These are phyloP conservation scores for Helostoma temminkii DNA, from an alignment of 2,797 vertebrate genomes.

Conservation along the genomic window DNA sequence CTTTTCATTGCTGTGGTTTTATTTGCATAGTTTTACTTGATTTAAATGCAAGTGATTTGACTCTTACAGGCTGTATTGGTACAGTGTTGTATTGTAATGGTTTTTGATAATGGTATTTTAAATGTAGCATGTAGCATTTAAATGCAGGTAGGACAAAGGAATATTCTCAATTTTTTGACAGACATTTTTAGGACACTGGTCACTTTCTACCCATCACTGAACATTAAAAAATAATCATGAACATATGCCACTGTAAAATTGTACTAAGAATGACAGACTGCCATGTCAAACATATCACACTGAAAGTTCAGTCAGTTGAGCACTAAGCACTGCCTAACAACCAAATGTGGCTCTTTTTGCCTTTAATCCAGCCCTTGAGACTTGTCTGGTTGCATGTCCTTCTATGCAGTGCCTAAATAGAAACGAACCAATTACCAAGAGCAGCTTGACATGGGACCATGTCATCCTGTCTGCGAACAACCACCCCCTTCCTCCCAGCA, in stretches of 20 bases:
- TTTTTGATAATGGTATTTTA: too few species aligned
- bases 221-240: constrained; percentile 13
- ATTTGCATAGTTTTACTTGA: too few species aligned
- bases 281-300: constrained; percentile 32
- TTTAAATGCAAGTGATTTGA: too few species aligned
- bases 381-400: constrained; percentile 42
- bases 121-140: too few species aligned
- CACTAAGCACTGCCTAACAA: constrained; percentile 22
- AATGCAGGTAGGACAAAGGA: not conserved
- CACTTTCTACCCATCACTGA: not conserved
- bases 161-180: not conserved
- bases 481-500: constrained; percentile 43
- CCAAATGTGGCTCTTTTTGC: constrained; percentile 25
- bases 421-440: constrained; percentile 66
- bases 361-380: constrained; percentile 48
- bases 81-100: too few species aligned
- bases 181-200: constrained; percentile 6
- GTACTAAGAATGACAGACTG: constrained; percentile 16
- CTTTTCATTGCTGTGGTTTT: too few species aligned
- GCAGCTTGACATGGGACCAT: constrained; percentile 54
- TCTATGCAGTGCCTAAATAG: constrained; percentile 46
- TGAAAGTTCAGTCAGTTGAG: constrained; percentile 17
- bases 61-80: too few species aligned
- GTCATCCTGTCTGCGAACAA: constrained; percentile 59
- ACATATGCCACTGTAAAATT: not conserved